phyloP scores from a whole-genome alignment of 53 echinoderm and acorn worm species.

The Paelopatides confundens region DNA sequence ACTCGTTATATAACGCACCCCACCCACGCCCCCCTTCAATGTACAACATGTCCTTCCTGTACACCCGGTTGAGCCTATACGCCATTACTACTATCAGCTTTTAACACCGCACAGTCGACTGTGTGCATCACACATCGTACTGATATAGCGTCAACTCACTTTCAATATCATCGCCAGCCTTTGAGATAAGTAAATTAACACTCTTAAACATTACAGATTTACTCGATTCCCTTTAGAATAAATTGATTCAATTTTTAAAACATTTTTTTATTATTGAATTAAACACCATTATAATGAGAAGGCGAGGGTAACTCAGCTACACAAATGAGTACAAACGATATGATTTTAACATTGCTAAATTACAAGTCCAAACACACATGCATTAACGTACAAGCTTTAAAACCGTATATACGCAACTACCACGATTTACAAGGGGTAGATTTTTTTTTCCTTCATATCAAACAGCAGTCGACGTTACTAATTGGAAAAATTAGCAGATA shows the following conservation, averaged over 20 bases:
- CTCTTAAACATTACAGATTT: not conserved
- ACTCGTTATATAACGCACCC: not conserved
- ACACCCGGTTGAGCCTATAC: not conserved
- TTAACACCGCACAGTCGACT: not conserved
- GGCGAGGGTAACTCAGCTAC: not conserved
- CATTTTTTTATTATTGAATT: slow-evolving; percentile 32
- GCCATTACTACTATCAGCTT: not conserved
- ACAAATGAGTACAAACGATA: not conserved
- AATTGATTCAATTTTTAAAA: slow-evolving; percentile 31
- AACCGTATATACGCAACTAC: not conserved
- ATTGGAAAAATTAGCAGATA: not conserved
- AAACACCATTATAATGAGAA: not conserved
- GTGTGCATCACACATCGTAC: not conserved
- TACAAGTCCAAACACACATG: not conserved
- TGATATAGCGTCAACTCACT: not conserved
- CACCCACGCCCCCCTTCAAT: not conserved
- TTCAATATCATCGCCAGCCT: not conserved
- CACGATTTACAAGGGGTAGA: not conserved
- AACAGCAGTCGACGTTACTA: not conserved
- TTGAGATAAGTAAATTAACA: slow-evolving; percentile 2
- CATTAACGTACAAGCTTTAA: too few species aligned
- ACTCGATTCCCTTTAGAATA: slow-evolving; percentile 4
- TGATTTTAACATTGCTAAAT: slow-evolving; percentile 14
- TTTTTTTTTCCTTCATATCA: not conserved
- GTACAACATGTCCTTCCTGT: not conserved